These are phyloP conservation scores for Drosophila simulans DNA, from an alignment of 1,140 invertebrate genomes.

Conservation along the genomic window DNA sequence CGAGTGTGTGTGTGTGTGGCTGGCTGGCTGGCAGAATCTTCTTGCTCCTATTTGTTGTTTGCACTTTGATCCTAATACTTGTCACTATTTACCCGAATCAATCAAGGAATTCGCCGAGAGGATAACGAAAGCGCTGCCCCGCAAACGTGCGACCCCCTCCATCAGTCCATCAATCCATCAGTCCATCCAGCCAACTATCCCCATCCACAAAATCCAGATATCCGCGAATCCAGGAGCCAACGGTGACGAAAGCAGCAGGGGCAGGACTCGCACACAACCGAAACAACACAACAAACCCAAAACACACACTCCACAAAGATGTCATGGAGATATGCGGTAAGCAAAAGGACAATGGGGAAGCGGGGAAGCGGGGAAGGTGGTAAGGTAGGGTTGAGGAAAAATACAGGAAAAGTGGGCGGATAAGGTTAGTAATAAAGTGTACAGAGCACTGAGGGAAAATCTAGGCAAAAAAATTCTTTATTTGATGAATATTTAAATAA, in stretches of 20 bases:
- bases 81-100: slow-evolving; percentile 25
- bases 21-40: slow-evolving; percentile 8
- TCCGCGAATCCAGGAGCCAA: slow-evolving; percentile 7
- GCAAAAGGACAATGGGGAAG: slow-evolving; percentile 24
- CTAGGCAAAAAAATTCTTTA: no score
- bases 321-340: slow-evolving; percentile 84
- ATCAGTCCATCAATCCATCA: slow-evolving; percentile 11
- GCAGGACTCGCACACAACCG: slow-evolving; percentile 24
- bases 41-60: slow-evolving; percentile 7
- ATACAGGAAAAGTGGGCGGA: slow-evolving; percentile 13
- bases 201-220: slow-evolving; percentile 11
- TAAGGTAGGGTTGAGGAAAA: neutral
- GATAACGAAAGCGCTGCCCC: slow-evolving; percentile 12
- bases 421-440: neutral
- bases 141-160: slow-evolving; percentile 10
- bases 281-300: slow-evolving; percentile 27
- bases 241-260: slow-evolving; percentile 27
- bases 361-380: neutral
- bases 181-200: slow-evolving; percentile 7
- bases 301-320: slow-evolving; percentile 58
- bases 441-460: slow-evolving; percentile 6
- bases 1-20: slow-evolving; percentile 16
- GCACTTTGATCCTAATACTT: slow-evolving; percentile 37
- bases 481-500: neutral
- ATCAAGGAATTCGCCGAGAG: slow-evolving; percentile 31